Conservation (phyloP, 2,797 vertebrate genomes). For the Delichon dasypus region DNA sequence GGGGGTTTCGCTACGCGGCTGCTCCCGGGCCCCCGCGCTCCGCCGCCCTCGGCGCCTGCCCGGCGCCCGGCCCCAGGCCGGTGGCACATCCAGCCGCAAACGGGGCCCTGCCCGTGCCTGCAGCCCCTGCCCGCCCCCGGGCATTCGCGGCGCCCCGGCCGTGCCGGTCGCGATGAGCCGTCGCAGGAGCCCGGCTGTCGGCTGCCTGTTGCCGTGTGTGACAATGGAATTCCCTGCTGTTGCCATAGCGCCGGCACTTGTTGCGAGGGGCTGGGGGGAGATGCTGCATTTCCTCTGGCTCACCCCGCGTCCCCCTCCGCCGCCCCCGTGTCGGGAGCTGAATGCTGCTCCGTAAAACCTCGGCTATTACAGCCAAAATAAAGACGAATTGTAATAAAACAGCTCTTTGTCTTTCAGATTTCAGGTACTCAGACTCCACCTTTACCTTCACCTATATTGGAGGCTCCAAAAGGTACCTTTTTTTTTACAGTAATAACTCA, state of each 20-base stretch:
- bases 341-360: neutral
- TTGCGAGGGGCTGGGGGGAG: neutral
- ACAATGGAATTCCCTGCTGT: slow-evolving; percentile 16
- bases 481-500: neutral
- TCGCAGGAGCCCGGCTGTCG: neutral
- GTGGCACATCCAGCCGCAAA: neutral
- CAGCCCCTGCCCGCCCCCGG: neutral
- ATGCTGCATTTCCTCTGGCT: neutral
- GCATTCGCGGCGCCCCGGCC: neutral
- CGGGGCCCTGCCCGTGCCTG: neutral
- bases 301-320: neutral
- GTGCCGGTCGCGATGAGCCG: neutral
- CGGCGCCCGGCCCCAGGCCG: neutral
- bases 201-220: slow-evolving; percentile 26
- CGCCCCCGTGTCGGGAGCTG: neutral
- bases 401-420: slow-evolving; percentile 69
- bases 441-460: slow-evolving; percentile 87
- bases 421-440: slow-evolving; percentile 86
- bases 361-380: neutral
- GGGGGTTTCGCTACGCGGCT: neutral
- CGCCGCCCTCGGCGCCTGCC: neutral
- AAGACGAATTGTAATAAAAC: neutral
- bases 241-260: slow-evolving; percentile 41
- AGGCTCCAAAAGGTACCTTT: slow-evolving; percentile 87
- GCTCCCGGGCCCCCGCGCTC: too few relatives aligned